Evolutionary conservation across 2,888 invertebrate species (phyloP).

Genomic region (Neoitamus cyanurus): DNA sequence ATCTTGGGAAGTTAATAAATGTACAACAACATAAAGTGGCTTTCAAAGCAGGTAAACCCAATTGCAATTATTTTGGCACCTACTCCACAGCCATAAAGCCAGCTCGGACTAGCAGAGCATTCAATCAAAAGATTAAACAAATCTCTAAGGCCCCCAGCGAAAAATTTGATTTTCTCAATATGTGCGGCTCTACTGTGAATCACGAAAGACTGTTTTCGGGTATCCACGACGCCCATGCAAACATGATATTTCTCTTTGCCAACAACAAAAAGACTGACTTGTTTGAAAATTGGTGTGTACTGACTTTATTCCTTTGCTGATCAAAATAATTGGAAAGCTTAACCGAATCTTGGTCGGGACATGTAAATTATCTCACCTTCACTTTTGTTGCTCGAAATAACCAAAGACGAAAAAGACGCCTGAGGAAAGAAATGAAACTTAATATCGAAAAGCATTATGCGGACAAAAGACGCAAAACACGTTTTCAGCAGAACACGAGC

Average conservation of each 20-base stretch:
- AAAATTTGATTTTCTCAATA: background rate
- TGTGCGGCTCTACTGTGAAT: background rate
- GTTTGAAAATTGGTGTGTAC: background rate
- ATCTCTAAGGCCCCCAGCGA: background rate
- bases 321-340: background rate
- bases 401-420: background rate
- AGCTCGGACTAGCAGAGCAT: background rate
- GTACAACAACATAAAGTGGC: background rate
- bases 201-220: background rate
- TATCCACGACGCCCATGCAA: background rate
- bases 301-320: background rate
- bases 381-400: background rate
- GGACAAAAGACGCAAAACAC: background rate
- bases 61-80: background rate
- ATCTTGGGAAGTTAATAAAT: background rate
- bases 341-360: background rate
- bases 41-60: background rate
- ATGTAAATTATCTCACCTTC: background rate
- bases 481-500: background rate
- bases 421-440: background rate
- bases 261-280: background rate
- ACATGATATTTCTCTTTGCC: slow-evolving; percentile 1
- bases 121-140: slow-evolving; percentile 1
- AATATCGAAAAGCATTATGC: background rate
- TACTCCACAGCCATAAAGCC: background rate